Evolutionary conservation across 2,797 vertebrate genomes (phyloP).

Genomic region (Limnodromus scolopaceus): DNA sequence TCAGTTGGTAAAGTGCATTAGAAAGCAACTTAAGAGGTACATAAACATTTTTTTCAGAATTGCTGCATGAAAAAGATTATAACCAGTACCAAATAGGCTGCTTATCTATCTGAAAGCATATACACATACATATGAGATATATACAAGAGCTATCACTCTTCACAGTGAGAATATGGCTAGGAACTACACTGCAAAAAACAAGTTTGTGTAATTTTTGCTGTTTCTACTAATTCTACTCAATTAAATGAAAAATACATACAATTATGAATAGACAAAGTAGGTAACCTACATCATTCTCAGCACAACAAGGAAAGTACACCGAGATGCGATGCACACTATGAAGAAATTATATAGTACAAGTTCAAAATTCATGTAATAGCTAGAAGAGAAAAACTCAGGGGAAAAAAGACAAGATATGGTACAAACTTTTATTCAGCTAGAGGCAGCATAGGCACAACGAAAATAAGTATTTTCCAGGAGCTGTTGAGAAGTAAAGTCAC

Average conservation of each 20-base stretch:
- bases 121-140: background rate
- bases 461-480: background rate
- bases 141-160: background rate
- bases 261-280: background rate
- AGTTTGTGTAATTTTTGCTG: background rate
- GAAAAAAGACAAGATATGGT: background rate
- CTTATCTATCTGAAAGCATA: background rate
- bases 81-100: background rate
- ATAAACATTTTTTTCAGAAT: background rate
- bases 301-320: background rate
- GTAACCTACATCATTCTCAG: background rate
- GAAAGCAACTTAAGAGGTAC: background rate
- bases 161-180: background rate
- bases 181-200: background rate
- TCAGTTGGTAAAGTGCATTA: background rate
- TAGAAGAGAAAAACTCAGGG: background rate
- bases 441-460: background rate
- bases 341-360: background rate
- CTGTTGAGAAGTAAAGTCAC: background rate
- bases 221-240: background rate
- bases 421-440: background rate
- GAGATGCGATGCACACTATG: rapidly evolving
- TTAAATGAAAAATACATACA: background rate
- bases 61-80: background rate
- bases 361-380: background rate